phyloP scores from a whole-genome alignment of 2,797 vertebrate genomes.

The Bryconaethiops microstoma region DNA sequence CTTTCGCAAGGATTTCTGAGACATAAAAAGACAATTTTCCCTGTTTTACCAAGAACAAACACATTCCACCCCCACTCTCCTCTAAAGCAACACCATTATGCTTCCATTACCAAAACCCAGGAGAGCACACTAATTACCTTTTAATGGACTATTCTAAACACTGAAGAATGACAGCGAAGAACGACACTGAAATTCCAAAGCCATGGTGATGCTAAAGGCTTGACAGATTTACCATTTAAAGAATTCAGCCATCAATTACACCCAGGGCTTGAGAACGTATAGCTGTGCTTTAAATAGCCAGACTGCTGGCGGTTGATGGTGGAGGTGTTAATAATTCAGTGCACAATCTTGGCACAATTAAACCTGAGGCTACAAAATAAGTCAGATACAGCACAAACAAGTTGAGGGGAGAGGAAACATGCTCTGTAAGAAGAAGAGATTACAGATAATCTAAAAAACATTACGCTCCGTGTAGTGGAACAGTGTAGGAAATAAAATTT shows the following conservation, averaged over 20 bases:
- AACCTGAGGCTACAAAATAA: conserved; percentile 19
- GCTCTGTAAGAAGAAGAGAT: background rate
- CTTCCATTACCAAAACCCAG: conserved; percentile 49
- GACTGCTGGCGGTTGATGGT: conserved; percentile 43
- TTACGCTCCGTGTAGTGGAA: too few relatives aligned
- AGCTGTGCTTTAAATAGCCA: conserved; percentile 47
- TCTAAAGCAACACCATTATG: background rate
- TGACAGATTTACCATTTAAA: conserved; percentile 43
- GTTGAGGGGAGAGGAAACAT: background rate
- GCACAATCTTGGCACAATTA: conserved; percentile 38
- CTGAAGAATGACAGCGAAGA: conserved; percentile 18
- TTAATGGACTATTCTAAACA: conserved; percentile 49
- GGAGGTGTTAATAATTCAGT: conserved; percentile 55
- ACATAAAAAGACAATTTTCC: background rate
- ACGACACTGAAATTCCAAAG: conserved; percentile 24
- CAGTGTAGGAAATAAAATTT: too few relatives aligned
- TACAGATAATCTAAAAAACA: too few relatives aligned
- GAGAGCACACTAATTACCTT: conserved; percentile 49
- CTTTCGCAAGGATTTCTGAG: conserved; percentile 27
- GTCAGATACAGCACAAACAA: background rate
- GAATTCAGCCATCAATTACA: conserved; percentile 50
- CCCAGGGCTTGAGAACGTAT: conserved; percentile 5
- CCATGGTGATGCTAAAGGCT: conserved; percentile 29
- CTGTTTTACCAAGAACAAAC: conserved; percentile 13
- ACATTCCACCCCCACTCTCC: background rate